These are phyloP conservation scores for Calycopis cecrops DNA, from an alignment of 1,140 invertebrate species.

Conservation along the genomic window DNA sequence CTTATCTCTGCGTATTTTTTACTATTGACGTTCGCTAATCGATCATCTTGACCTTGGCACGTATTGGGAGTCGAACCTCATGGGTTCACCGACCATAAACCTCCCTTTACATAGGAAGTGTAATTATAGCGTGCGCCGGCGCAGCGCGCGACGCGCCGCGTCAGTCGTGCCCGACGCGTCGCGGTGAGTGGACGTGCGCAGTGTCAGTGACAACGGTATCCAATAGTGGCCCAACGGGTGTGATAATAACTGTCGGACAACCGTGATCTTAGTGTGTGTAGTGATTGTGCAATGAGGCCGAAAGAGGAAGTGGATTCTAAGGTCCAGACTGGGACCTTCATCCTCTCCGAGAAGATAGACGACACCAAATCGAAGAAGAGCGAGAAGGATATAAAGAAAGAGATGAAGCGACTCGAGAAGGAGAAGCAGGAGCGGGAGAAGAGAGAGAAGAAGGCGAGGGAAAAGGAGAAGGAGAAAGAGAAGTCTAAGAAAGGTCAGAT, in stretches of 20 bases:
- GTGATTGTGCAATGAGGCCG: conserved; percentile 52
- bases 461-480: conserved; percentile 71
- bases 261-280: not conserved
- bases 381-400: conserved; percentile 74
- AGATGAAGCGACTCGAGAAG: conserved; percentile 69
- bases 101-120: conserved; percentile 61
- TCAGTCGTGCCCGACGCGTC: not conserved
- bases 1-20: no score
- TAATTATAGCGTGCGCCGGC: conserved; percentile 61
- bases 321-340: conserved; percentile 68
- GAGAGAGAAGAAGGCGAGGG: conserved; percentile 70
- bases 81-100: conserved; percentile 69
- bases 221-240: no score
- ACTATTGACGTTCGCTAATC: not conserved
- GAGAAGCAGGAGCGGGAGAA: conserved; percentile 71
- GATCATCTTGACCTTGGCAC: conserved; percentile 6
- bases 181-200: not conserved
- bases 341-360: conserved; percentile 73
- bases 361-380: conserved; percentile 69
- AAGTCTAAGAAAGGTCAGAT: conserved; percentile 72
- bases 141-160: conserved; percentile 41
- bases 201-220: no score
- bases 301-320: conserved; percentile 65
- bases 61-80: conserved; percentile 26
- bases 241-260: no score